Percentiles rank a stretch among this genome's conserved stretches.
These are phyloP conservation scores for Hydrotaea diabolus DNA, from an alignment of 2,888 invertebrate genomes.

Conservation along the genomic window DNA sequence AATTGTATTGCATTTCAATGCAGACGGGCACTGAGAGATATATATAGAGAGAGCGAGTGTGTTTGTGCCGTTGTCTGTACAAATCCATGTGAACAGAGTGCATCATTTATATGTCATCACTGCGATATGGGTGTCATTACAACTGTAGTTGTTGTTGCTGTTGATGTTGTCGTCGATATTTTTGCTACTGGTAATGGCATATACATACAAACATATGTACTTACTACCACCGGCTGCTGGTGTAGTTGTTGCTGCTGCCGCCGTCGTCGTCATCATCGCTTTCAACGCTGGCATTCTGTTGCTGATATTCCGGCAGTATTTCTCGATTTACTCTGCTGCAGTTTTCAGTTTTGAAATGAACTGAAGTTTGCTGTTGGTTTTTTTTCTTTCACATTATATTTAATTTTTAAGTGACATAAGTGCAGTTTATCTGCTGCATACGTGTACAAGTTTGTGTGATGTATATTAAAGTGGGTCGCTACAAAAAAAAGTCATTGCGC, in stretches of 20 bases:
- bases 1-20: neutral
- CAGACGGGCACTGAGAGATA: neutral
- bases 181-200: too few species aligned
- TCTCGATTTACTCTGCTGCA: neutral
- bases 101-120: constrained; percentile 59
- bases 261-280: constrained; percentile 7
- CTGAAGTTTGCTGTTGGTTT: neutral
- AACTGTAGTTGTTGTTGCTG: constrained; percentile 26
- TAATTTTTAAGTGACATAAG: constrained; percentile 18
- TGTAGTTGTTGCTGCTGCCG: constrained; percentile 28
- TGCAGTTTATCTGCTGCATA: neutral
- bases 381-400: constrained; percentile 4
- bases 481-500: too few species aligned
- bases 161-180: constrained; percentile 2
- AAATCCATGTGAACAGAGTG: neutral
- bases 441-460: neutral
- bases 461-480: neutral
- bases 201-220: too few species aligned
- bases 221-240: too few species aligned
- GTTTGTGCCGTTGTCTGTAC: neutral
- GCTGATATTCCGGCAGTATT: neutral
- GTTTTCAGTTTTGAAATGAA: neutral
- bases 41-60: neutral
- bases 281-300: neutral
- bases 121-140: constrained; percentile 43